Evolutionary conservation across 2,113 vertebrate species (phyloP).

Genomic region (rabbit (Oryctolagus cuniculus)): mOryCun1.1 NC_091443.1:15865501-15866000

Average conservation of each 20-base stretch:
- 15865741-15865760: not conserved
- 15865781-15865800: too few species aligned
- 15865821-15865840: not conserved
- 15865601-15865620: not conserved
- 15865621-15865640: not conserved
- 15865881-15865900: not conserved
- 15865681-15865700: not conserved
- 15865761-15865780: not conserved
- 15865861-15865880: too few species aligned
- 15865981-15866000: not conserved
- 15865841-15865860: not conserved
- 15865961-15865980: not conserved
- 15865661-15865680: not conserved
- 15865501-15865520: not conserved
- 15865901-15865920: not conserved
- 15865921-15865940: not conserved
- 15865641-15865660: not conserved
- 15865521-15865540: not conserved
- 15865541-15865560: not conserved
- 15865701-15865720: not conserved
- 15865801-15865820: not conserved
- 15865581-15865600: not conserved
- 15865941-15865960: not conserved
- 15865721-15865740: not conserved
- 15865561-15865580: not conserved